A percentile compares a stretch with the other conserved stretches of the same genome.
phyloP scores from a whole-genome alignment of 2,888 invertebrate species.

The Thymelicus lineola region DNA sequence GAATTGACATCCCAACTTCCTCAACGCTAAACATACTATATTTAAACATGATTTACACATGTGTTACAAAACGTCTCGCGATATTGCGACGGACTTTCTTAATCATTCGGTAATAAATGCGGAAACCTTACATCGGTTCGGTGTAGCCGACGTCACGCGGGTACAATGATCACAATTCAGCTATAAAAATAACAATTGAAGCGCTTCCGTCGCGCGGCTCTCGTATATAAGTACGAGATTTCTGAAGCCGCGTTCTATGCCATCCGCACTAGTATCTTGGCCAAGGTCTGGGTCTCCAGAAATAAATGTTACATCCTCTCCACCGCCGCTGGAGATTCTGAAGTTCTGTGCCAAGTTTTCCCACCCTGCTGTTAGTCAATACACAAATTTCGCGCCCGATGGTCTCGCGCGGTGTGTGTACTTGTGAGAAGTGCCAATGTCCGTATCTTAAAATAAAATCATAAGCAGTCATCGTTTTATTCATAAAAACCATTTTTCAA shows the following conservation, averaged over 20 bases:
- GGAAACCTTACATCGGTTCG: slow-evolving; percentile 13
- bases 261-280: slow-evolving; percentile 48
- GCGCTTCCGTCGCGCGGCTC: not conserved
- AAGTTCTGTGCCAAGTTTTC: slow-evolving; percentile 70
- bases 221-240: slow-evolving; percentile 26
- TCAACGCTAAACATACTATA: not conserved
- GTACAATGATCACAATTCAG: slow-evolving; percentile 12
- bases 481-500: slow-evolving; percentile 13
- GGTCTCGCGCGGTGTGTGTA: slow-evolving; percentile 56
- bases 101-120: slow-evolving; percentile 15
- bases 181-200: slow-evolving; percentile 7
- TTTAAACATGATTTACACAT: slow-evolving; percentile 7
- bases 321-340: slow-evolving; percentile 50
- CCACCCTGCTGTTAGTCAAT: slow-evolving; percentile 68
- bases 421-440: slow-evolving; percentile 52
- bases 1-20: not conserved
- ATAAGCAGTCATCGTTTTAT: slow-evolving; percentile 14
- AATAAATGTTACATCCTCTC: slow-evolving; percentile 81
- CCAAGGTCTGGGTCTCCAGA: slow-evolving; percentile 76
- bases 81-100: slow-evolving; percentile 16
- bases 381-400: slow-evolving; percentile 62
- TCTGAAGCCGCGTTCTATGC: slow-evolving; percentile 8
- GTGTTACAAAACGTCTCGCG: not conserved
- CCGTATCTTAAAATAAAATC: slow-evolving; percentile 44
- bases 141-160: slow-evolving; percentile 7